phyloP scores from a whole-genome alignment of 2,888 invertebrate species.

The Ramazzottius varieornatus region DNA sequence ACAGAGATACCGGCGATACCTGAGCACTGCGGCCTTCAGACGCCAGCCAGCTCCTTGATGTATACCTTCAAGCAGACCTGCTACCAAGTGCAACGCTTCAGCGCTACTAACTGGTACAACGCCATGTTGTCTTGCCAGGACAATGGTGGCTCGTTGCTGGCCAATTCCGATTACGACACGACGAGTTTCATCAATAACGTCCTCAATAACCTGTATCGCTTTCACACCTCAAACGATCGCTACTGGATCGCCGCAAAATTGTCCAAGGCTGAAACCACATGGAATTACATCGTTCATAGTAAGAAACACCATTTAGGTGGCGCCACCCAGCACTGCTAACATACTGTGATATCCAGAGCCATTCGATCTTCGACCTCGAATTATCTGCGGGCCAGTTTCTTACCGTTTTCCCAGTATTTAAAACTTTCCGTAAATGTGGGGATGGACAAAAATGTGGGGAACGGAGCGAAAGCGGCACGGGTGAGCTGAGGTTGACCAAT shows the following conservation, averaged over 20 bases:
- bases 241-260: not conserved
- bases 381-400: no score
- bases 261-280: not conserved
- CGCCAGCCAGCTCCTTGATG: not conserved
- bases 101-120: not conserved
- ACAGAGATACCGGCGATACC: not conserved
- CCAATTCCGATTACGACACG: not conserved
- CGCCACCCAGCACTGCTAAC: no score
- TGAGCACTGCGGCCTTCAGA: not conserved
- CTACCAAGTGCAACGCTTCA: not conserved
- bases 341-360: no score
- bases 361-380: no score
- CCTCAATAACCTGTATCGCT: constrained; percentile 3
- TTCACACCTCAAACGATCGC: not conserved
- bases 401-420: no score
- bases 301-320: not conserved
- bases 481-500: no score
- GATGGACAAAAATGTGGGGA: no score
- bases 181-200: not conserved
- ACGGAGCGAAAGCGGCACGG: no score
- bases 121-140: not conserved
- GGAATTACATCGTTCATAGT: not conserved
- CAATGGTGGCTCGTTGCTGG: not conserved
- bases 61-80: not conserved
- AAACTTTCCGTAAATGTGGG: no score